These are phyloP conservation scores for Dendrophyllia cribrosa DNA, from an alignment of 64 coral and sea anemone genomes.

Conservation along the genomic window DNA sequence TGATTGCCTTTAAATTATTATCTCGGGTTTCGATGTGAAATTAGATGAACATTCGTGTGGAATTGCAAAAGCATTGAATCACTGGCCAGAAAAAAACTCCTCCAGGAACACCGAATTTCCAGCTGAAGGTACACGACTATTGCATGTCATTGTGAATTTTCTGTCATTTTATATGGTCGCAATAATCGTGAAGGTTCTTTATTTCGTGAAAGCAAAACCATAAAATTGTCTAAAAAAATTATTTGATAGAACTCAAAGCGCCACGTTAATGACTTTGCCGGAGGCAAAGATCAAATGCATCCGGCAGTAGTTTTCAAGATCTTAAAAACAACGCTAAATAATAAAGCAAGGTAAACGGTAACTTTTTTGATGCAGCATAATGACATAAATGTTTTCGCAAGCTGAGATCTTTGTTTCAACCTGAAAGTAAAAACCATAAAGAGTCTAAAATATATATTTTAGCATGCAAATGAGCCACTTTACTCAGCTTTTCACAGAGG, in stretches of 20 bases:
- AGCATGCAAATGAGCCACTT: neutral
- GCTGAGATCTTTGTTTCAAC: neutral
- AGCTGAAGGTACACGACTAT: too few species aligned
- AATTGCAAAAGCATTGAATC: too few species aligned
- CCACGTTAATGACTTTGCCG: neutral
- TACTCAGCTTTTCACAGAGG: neutral
- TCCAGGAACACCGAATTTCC: too few species aligned
- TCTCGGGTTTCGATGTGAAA: neutral
- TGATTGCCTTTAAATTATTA: neutral
- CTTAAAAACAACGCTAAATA: neutral
- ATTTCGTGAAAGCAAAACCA: too few species aligned
- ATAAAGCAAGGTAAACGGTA: neutral
- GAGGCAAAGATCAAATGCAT: conserved; percentile 6
- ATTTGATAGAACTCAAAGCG: neutral
- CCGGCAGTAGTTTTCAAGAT: neutral
- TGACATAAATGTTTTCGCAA: neutral
- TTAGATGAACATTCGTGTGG: neutral
- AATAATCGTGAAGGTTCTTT: too few species aligned
- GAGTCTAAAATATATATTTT: neutral
- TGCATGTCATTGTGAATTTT: too few species aligned
- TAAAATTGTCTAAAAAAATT: neutral
- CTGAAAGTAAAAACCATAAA: neutral
- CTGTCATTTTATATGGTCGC: too few species aligned
- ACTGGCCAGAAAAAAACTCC: too few species aligned
- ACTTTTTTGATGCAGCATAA: neutral